phyloP scores from a whole-genome alignment of 2,888 invertebrate species.

The Portevinia maculata region DNA sequence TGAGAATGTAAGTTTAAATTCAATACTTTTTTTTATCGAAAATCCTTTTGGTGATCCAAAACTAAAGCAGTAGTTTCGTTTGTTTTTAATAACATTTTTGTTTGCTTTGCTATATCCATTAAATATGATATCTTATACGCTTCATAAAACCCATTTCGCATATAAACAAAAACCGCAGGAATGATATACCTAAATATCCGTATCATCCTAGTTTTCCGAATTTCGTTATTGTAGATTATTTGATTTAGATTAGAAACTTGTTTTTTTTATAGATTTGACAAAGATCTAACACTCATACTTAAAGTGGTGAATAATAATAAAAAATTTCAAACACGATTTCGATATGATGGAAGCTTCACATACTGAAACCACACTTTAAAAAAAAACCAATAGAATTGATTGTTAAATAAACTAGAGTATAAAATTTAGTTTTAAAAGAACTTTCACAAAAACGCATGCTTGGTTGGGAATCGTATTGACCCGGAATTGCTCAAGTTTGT shows the following conservation, averaged over 20 bases:
- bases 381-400: no score
- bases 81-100: neutral
- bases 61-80: constrained; percentile 8
- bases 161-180: neutral
- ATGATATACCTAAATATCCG: neutral
- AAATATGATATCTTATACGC: neutral
- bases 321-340: no score
- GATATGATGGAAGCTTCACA: no score
- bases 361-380: no score
- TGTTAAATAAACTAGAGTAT: no score
- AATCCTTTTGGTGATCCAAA: constrained; percentile 6
- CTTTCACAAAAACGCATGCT: no score
- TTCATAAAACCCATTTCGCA: neutral
- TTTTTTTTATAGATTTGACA: no score
- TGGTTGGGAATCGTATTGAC: no score
- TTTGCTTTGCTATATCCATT: constrained; percentile 9
- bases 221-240: neutral
- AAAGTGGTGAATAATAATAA: no score
- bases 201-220: neutral
- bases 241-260: neutral
- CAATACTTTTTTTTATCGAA: constrained; percentile 3
- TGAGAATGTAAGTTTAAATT: constrained; percentile 79
- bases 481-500: no score
- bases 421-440: no score
- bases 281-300: no score